phyloP scores from a whole-genome alignment of 2,113 vertebrate species.

The Scatophagus argus region DNA sequence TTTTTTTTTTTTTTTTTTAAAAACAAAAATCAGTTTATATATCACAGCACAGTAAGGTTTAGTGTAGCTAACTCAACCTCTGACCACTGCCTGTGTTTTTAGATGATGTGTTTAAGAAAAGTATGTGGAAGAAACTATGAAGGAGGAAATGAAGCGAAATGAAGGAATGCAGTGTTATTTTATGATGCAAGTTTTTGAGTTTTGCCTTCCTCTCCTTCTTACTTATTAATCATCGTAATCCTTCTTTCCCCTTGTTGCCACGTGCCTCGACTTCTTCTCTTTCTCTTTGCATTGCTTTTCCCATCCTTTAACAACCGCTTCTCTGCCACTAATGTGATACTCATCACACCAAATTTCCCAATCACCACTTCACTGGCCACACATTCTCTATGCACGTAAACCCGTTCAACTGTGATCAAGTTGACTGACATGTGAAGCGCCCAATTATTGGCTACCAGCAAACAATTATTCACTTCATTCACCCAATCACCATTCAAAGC shows the following conservation, averaged over 20 bases:
- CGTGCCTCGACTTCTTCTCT: neutral
- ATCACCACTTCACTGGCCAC: neutral
- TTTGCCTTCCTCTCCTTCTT: slow-evolving; percentile 1
- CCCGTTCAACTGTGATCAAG: slow-evolving; percentile 30
- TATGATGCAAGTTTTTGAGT: neutral
- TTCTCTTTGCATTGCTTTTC: neutral
- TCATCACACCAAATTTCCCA: neutral
- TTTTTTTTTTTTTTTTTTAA: slow-evolving; percentile 32
- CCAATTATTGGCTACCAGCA: slow-evolving; percentile 58
- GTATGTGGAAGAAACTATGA: slow-evolving; percentile 10
- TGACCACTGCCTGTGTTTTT: slow-evolving; percentile 38
- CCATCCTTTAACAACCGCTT: neutral
- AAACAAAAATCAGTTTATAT: too few species aligned
- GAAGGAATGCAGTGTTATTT: slow-evolving; percentile 12
- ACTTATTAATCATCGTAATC: neutral
- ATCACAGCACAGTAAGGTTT: slow-evolving; percentile 23
- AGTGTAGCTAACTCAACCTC: slow-evolving; percentile 1
- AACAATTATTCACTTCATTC: slow-evolving; percentile 76
- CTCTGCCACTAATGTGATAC: neutral
- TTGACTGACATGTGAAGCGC: slow-evolving; percentile 42
- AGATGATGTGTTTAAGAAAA: slow-evolving; percentile 39
- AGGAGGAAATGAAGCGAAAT: slow-evolving; percentile 40
- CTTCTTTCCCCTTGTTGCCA: neutral
- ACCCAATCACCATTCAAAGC: slow-evolving; percentile 58
- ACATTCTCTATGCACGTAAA: neutral